These are phyloP conservation scores for Sparus aurata DNA, from an alignment of 2,797 vertebrate species.

Conservation along the genomic window DNA sequence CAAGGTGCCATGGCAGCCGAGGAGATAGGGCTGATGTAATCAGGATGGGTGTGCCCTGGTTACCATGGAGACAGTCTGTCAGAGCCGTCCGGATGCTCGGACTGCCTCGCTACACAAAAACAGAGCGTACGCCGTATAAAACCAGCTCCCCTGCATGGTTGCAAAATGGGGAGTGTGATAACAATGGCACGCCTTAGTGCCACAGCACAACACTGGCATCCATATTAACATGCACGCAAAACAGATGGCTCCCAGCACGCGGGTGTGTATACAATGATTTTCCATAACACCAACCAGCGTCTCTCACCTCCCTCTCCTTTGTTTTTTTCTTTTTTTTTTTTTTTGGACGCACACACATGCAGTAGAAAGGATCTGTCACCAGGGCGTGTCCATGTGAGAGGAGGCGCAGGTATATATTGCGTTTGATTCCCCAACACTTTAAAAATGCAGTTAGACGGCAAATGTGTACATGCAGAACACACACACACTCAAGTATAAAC, in stretches of 20 bases:
- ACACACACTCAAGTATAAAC: slow-evolving; percentile 23
- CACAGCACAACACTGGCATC: slow-evolving; percentile 41
- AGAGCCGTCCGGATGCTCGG: slow-evolving; percentile 62
- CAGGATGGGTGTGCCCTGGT: slow-evolving; percentile 82
- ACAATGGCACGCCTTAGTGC: slow-evolving; percentile 67
- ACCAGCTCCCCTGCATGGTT: slow-evolving; percentile 44
- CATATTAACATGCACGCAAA: slow-evolving; percentile 58
- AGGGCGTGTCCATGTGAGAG: slow-evolving; percentile 72
- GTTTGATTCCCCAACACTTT: slow-evolving; percentile 25
- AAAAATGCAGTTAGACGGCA: slow-evolving; percentile 22
- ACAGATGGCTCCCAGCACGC: slow-evolving; percentile 55
- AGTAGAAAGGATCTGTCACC: slow-evolving; percentile 45
- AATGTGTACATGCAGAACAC: slow-evolving; percentile 47
- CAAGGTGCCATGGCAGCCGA: slow-evolving; percentile 73
- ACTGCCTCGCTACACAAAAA: slow-evolving; percentile 66
- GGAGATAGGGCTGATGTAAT: slow-evolving; percentile 81
- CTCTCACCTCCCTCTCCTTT: slow-evolving; percentile 34
- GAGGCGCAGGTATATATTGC: slow-evolving; percentile 37
- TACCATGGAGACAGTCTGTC: slow-evolving; percentile 82
- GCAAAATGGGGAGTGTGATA: slow-evolving; percentile 51
- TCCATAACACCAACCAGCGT: slow-evolving; percentile 44
- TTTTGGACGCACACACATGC: slow-evolving; percentile 27
- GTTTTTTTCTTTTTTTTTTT: neutral
- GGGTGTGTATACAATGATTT: slow-evolving; percentile 33
- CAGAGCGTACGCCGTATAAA: slow-evolving; percentile 57